phyloP scores from a whole-genome alignment of 2,888 invertebrate genomes.

The Cyaniris semiargus region DNA sequence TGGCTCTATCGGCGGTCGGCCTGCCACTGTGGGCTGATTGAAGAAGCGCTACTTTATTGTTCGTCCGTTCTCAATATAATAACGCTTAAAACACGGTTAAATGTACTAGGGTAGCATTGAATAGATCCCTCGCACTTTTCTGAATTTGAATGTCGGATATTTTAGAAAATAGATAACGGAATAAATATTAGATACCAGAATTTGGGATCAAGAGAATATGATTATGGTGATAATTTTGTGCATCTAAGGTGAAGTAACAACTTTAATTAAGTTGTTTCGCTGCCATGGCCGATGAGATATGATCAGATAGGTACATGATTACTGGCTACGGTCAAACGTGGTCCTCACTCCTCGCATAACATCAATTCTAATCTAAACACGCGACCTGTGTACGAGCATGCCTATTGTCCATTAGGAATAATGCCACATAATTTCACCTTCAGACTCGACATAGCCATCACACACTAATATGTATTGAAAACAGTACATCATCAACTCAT shows the following conservation, averaged over 20 bases:
- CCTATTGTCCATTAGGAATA: constrained; percentile 14
- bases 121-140: background rate
- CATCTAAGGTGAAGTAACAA: background rate
- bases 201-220: background rate
- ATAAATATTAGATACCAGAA: background rate
- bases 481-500: background rate
- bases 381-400: constrained; percentile 9
- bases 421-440: constrained; percentile 1
- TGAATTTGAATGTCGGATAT: background rate
- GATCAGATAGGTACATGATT: background rate
- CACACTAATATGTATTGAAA: background rate
- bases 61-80: constrained; percentile 46
- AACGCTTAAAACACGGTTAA: constrained; percentile 23
- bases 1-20: constrained; percentile 75
- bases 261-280: background rate
- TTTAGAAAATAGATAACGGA: background rate
- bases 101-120: background rate
- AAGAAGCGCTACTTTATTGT: constrained; percentile 56
- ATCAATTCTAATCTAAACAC: constrained; percentile 10
- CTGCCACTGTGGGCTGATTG: constrained; percentile 49
- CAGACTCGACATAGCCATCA: background rate
- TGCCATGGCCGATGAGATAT: background rate
- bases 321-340: background rate
- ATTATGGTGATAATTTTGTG: background rate
- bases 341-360: background rate